Conservation (phyloP, 2,888 invertebrate genomes). For the Neoaliturus tenellus region DNA sequence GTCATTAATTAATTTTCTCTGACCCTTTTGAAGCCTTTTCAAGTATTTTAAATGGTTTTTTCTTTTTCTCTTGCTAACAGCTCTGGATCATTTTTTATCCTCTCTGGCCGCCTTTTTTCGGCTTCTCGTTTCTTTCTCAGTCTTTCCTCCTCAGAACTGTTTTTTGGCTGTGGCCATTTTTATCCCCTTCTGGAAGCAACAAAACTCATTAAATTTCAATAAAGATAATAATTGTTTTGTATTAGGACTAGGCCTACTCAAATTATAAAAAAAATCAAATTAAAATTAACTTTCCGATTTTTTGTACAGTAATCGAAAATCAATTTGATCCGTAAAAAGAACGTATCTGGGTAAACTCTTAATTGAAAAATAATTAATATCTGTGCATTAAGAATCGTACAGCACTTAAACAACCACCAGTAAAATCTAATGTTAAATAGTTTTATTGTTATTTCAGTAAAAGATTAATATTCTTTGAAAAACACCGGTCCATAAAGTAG, state of each 20-base stretch:
- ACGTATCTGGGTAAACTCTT: not conserved
- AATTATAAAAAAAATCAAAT: not conserved
- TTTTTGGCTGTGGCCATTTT: not conserved
- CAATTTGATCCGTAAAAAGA: not conserved
- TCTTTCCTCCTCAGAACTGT: not conserved
- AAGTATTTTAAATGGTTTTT: not conserved
- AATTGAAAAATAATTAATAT: not conserved
- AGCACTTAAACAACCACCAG: not conserved
- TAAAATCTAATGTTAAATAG: too few relatives aligned
- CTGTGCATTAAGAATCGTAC: not conserved
- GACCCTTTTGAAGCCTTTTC: not conserved
- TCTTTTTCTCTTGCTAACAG: not conserved
- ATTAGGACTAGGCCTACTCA: not conserved
- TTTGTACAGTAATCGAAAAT: not conserved
- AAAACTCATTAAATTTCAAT: not conserved
- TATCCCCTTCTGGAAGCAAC: not conserved
- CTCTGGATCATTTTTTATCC: not conserved
- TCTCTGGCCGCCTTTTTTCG: not conserved
- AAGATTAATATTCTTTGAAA: too few relatives aligned
- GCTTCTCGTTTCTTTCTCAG: not conserved
- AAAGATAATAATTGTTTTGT: not conserved
- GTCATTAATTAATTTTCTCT: slow-evolving; percentile 6
- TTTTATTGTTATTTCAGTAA: too few relatives aligned
- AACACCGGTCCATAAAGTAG: too few relatives aligned
- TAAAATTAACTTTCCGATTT: not conserved